phyloP scores from a whole-genome alignment of 2,888 invertebrate species.

The Drosophila austrosaltans region DNA sequence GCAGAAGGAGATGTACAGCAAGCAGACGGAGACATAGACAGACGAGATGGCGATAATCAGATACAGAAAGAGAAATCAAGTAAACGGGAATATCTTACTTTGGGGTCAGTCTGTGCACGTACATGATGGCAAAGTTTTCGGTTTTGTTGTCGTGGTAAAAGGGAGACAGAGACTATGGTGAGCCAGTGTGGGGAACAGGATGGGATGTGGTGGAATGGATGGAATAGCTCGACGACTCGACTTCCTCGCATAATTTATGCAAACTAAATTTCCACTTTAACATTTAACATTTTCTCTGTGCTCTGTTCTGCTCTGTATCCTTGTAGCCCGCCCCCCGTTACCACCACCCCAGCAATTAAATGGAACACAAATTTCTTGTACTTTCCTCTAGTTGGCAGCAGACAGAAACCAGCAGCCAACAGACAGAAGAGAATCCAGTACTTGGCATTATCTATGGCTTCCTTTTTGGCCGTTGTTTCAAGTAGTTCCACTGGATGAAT shows the following conservation, averaged over 20 bases:
- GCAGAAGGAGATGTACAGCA: slow-evolving; percentile 20
- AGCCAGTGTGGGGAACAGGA: neutral
- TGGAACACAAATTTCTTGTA: slow-evolving; percentile 45
- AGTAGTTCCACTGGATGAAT: slow-evolving; percentile 31
- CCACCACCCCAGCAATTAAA: slow-evolving; percentile 54
- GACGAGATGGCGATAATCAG: slow-evolving; percentile 11
- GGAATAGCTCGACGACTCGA: neutral
- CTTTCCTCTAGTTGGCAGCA: slow-evolving; percentile 20
- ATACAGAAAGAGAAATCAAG: slow-evolving; percentile 16
- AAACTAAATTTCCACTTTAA: slow-evolving; percentile 58
- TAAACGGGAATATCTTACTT: slow-evolving; percentile 17
- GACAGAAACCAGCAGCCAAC: slow-evolving; percentile 39
- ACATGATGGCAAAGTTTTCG: slow-evolving; percentile 11
- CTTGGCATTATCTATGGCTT: slow-evolving; percentile 66
- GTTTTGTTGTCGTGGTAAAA: neutral
- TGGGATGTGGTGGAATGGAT: too few species aligned
- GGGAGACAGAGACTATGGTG: slow-evolving; percentile 10
- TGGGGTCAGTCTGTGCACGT: slow-evolving; percentile 38
- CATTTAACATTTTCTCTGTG: slow-evolving; percentile 33
- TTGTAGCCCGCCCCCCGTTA: neutral
- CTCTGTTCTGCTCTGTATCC: neutral
- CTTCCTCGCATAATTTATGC: slow-evolving; percentile 64
- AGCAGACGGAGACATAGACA: neutral
- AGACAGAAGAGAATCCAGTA: slow-evolving; percentile 36
- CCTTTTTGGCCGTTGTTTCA: slow-evolving; percentile 27